Base-by-base conservation (phyloP, 2,113 vertebrate species). In the Epinephelus moara region DNA sequence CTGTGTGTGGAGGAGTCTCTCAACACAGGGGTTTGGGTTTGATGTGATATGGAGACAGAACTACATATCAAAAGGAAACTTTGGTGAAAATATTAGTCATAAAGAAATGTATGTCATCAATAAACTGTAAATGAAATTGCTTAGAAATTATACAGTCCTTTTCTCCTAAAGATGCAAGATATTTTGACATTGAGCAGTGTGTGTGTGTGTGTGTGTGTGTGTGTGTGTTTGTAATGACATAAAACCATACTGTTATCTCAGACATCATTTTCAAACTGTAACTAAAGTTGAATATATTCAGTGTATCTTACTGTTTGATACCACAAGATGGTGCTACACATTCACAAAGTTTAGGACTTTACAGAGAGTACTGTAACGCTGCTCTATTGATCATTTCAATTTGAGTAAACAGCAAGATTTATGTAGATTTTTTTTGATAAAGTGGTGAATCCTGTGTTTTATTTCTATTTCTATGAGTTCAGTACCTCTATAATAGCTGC, bases 241-340 rank as follows among this genome's bases (percentile, higher is more conserved):
- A 52, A 27, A 67, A 27, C n/a, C 2, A 37, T 27, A 27, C 45
- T 10, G 40, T 5, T 52, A 42, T 81, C 67, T 60, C 21, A 74
- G 6, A 59, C n/a, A 67, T 17, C 13, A 21, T 55, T 56, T 50
- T 57, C 10, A 10, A 30, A 2, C 18, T n/a, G 11, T 19, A 60
- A 13, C 6, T 56, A 12, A 3, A 13, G 13, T 4, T 12, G 6
- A 79, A 56, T 6, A 60, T 19, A 14, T 57, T 53, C 4, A 47
- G 18, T 47, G 3, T 3, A 3, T 52, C 1, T 59, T 45, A 53
- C 12, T 33, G n/a, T 66, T 23, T 56, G 21, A 60, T 53, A 57
- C 82, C 87, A 89, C 87, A 66, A 73, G 90, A 87, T 88, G 82
- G 87, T 4, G 79, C 82, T 67, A 78, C 50, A 81, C 15, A 59